Evolutionary conservation across 2,888 invertebrate species (phyloP).

Genomic region (Tipula lateralis): DNA sequence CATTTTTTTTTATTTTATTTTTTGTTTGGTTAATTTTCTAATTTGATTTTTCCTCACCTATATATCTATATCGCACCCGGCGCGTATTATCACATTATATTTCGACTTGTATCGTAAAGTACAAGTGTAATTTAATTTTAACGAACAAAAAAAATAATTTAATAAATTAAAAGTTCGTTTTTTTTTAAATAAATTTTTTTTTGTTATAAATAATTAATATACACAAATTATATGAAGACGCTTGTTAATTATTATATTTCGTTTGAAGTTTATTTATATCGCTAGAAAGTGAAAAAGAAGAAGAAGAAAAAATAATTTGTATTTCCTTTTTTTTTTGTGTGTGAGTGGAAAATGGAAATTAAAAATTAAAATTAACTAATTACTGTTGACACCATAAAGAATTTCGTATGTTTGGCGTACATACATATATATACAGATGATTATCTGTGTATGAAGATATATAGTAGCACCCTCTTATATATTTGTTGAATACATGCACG

Average conservation of each 20-base stretch:
- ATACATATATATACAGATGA: too few relatives aligned
- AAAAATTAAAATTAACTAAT: slow-evolving; percentile 15
- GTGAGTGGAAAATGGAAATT: not conserved
- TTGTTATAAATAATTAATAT: slow-evolving; percentile 1
- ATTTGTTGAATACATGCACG: not conserved
- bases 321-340: not conserved
- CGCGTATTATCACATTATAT: not conserved
- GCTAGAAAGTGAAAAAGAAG: not conserved
- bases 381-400: slow-evolving; percentile 9
- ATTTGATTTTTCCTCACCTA: not conserved
- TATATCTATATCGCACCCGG: not conserved
- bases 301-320: not conserved
- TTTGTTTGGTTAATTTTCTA: slow-evolving; percentile 19
- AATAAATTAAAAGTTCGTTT: slow-evolving; percentile 24
- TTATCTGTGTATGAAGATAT: not conserved
- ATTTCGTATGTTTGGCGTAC: not conserved
- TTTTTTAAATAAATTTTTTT: not conserved
- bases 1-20: not conserved
- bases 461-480: not conserved
- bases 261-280: slow-evolving; percentile 1
- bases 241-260: not conserved
- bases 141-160: not conserved
- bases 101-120: not conserved
- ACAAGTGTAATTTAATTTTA: slow-evolving; percentile 11
- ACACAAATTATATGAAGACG: slow-evolving; percentile 11